A percentile compares a stretch with the other conserved stretches of the same genome.
Conservation (phyloP, 2,888 invertebrate genomes). For the Meteorus colon region DNA sequence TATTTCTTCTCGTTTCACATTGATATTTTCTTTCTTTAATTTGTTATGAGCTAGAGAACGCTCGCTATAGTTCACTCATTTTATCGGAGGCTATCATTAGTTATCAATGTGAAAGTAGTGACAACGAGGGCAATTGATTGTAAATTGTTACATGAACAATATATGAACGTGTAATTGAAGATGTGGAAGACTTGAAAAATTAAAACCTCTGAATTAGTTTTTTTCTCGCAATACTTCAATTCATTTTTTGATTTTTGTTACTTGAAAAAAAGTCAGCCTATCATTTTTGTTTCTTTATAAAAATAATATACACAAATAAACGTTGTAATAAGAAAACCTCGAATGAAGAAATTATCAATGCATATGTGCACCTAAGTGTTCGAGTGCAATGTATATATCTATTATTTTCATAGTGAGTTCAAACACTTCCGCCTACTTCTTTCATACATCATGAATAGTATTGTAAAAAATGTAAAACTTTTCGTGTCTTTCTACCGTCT, state of each 20-base stretch:
- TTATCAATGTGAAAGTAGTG: neutral
- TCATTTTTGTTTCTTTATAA: neutral
- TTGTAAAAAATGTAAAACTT: constrained; percentile 38
- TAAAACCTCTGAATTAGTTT: constrained; percentile 23
- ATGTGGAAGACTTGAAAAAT: constrained; percentile 52
- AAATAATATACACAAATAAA: neutral
- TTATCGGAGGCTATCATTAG: neutral
- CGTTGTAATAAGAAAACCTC: neutral
- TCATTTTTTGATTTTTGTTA: neutral
- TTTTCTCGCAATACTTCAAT: neutral
- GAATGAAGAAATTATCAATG: neutral
- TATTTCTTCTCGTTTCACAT: neutral
- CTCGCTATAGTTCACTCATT: neutral
- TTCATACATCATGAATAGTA: constrained; percentile 20
- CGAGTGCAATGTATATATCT: neutral
- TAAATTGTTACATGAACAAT: neutral
- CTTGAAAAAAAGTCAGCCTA: neutral
- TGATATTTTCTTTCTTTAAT: neutral
- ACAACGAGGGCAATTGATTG: constrained; percentile 21
- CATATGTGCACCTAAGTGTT: neutral
- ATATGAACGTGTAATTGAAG: constrained; percentile 13
- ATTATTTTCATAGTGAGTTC: neutral
- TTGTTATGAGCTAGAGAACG: neutral
- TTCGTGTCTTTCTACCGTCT: constrained; percentile 25
- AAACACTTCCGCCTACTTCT: neutral